Evolutionary conservation across 1,140 invertebrate genomes (phyloP), one percentile per base, ranked within the genome.

Genomic region (Nymphalis io): DNA sequence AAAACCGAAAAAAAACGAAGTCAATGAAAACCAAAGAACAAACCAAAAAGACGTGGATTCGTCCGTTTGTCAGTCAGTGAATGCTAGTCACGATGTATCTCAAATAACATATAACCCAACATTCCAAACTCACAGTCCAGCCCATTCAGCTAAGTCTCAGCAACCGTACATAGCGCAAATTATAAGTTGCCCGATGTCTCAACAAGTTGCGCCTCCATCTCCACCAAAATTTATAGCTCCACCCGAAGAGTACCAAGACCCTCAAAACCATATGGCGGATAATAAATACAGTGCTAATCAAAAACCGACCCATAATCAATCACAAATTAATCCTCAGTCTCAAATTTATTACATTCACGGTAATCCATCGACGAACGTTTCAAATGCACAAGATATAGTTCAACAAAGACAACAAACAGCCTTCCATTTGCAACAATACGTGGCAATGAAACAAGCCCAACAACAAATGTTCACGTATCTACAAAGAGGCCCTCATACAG

Each of bases 401-500:
- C 85, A 91, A 57, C 90, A 91, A 59, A 83, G 91, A 58, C 92
- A 92, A 58, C 92, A 92, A 72, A 92, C 92, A 0, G 90, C 88
- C 0, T 79, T 92, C 39, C 89, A 92, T 60, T 76, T 92, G 33
- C 92, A 92, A 65, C 92, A 92, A 68, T 92, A 92, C 65, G 92
- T 92, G 0, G 92, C 92, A 1, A 92, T 92, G 92, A 92, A 92
- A 66, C 92, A 92, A 81, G 92, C 92, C 0, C 92, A 92, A 61
- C 92, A 92, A 66, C 89, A 92, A 38, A 91, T 92, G 88, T 90
- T 85, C 60, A 84, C 85, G 2, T 90, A 90, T 63, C 75, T 88
- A 16, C 90, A 91, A 72, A 81, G 90, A 74, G 86, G 84, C 18
- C 85, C 88, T 0, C 88, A 90, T 27, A 85, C 87, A 0, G 85